A percentile compares a stretch with the other conserved stretches of the same genome.
These are phyloP conservation scores for Pristiophorus japonicus DNA, from an alignment of 2,113 vertebrate genomes.

Conservation along the genomic window DNA sequence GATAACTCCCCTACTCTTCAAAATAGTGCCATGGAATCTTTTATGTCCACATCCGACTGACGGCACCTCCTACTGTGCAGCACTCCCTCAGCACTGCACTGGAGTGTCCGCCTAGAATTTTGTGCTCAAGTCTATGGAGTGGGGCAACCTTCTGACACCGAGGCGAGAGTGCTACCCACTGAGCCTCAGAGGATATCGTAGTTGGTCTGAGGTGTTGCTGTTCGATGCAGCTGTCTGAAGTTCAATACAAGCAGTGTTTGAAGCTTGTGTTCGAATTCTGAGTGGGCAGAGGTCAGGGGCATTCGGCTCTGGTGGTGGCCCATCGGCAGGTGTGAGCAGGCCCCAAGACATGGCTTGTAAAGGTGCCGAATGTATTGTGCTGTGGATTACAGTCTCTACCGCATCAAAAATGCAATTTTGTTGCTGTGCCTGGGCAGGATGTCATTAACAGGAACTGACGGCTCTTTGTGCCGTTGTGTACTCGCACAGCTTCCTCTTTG, in stretches of 20 bases:
- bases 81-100: no score
- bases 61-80: no score
- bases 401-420: not conserved
- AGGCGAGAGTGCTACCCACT: no score
- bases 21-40: no score
- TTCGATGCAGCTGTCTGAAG: not conserved
- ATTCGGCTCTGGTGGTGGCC: not conserved
- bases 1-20: no score
- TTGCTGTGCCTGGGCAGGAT: not conserved
- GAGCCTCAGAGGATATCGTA: not conserved
- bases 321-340: not conserved
- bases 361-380: no score
- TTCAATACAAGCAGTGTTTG: not conserved
- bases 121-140: no score
- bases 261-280: not conserved
- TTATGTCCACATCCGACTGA: no score
- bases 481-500: conserved; percentile 15
- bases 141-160: no score
- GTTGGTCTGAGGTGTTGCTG: not conserved
- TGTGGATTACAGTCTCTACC: not conserved
- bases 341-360: not conserved
- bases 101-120: no score
- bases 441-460: conserved; percentile 34
- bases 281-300: not conserved
- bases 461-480: conserved; percentile 22